These are phyloP conservation scores for Uloborus diversus DNA, from an alignment of 1,140 invertebrate genomes.

Conservation along the genomic window DNA sequence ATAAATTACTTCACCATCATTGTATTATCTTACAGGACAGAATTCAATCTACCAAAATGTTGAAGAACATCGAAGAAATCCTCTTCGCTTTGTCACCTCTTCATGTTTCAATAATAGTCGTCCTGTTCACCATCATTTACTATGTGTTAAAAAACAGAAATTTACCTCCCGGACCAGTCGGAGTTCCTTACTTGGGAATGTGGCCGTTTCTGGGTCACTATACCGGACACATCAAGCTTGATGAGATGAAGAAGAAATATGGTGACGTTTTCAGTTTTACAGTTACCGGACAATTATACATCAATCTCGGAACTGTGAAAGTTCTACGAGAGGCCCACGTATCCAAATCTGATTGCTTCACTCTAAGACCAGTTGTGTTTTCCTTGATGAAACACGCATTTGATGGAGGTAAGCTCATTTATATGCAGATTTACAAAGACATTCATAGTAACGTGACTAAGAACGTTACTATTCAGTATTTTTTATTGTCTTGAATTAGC, in stretches of 20 bases:
- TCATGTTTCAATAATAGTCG: background rate
- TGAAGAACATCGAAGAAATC: too few relatives aligned
- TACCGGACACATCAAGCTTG: background rate
- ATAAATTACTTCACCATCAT: too few relatives aligned
- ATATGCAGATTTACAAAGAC: too few relatives aligned
- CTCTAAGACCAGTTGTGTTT: background rate
- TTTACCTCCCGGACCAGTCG: slow-evolving; percentile 1
- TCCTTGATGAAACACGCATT: background rate
- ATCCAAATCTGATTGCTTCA: slow-evolving; percentile 14
- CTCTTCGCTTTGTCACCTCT: background rate
- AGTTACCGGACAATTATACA: background rate
- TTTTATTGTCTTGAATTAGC: too few relatives aligned
- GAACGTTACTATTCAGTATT: too few relatives aligned
- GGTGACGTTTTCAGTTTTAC: slow-evolving; percentile 26
- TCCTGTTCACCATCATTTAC: background rate
- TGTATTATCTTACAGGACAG: too few relatives aligned
- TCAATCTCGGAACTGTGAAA: slow-evolving; percentile 15
- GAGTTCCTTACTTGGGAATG: slow-evolving; percentile 3
- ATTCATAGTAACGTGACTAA: too few relatives aligned
- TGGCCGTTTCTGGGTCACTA: background rate
- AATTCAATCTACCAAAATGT: too few relatives aligned
- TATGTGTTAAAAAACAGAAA: background rate
- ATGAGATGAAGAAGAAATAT: slow-evolving; percentile 4
- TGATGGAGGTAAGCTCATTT: background rate
- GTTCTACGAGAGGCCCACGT: slow-evolving; percentile 5